Percentiles rank a stretch among this genome's conserved stretches.
Conservation (phyloP, 1,140 invertebrate species). For the Drosophila gunungcola region DNA sequence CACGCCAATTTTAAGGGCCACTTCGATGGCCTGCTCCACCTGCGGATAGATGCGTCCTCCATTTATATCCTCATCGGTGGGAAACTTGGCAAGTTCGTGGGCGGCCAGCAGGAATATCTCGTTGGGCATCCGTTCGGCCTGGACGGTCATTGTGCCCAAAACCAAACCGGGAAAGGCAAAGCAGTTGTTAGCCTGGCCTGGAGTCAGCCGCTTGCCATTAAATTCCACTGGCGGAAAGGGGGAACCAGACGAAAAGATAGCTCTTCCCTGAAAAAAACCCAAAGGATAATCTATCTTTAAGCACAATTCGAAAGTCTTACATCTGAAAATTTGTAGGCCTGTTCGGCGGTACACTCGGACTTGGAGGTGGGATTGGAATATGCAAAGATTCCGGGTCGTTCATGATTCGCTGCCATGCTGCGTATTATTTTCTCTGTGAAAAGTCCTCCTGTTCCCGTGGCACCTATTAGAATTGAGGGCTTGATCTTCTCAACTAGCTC, state of each 20-base stretch:
- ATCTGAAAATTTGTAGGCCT: conserved; percentile 94
- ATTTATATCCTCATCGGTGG: conserved; percentile 91
- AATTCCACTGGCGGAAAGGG: conserved; percentile 94
- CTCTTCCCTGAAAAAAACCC: conserved; percentile 35
- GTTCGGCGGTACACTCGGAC: conserved; percentile 97
- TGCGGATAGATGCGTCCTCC: conserved; percentile 96
- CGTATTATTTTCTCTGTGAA: conserved; percentile 94
- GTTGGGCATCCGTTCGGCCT: conserved; percentile 93
- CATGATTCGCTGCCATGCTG: conserved; percentile 88
- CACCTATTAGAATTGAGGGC: conserved; percentile 92
- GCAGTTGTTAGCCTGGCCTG: conserved; percentile 98
- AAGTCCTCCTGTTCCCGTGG: conserved; percentile 91
- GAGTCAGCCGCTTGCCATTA: conserved; percentile 91
- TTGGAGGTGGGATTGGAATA: conserved; percentile 97
- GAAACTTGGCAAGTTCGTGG: conserved; percentile 91
- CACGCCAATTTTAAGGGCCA: conserved; percentile 94
- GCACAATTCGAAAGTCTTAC: conserved; percentile 3
- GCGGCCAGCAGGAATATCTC: conserved; percentile 95
- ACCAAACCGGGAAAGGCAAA: conserved; percentile 99
- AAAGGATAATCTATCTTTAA: too few relatives aligned
- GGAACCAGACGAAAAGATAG: conserved; percentile 94
- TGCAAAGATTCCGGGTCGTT: conserved; percentile 92
- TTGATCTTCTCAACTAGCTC: conserved; percentile 92
- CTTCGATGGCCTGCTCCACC: conserved; percentile 91
- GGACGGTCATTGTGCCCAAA: conserved; percentile 91